Evolutionary conservation across 2,888 invertebrate species (phyloP), one percentile per base, ranked within the genome.

Genomic region (Aradus depressus): DNA sequence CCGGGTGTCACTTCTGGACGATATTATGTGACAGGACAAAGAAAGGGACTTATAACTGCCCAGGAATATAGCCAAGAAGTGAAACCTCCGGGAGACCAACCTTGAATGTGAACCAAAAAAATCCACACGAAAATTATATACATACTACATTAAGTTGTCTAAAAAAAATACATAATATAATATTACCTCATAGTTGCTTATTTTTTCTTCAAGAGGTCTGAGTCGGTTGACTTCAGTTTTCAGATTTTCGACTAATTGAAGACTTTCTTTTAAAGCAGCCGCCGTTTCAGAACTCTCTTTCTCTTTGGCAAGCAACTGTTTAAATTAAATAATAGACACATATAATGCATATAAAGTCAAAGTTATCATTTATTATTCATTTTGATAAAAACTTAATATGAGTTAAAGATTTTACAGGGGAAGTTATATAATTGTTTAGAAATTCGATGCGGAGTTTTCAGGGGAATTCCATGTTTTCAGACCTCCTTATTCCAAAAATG

Each of bases 111-210:
- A 14, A 16, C 4, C 14, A 34, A 16, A 34, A 34, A 34, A 14
- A 34, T 34, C 14, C 14, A 3, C 14, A 6, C 18, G 34, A 18
- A 34, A 34, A 34, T 3, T 16, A 34, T 16, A 10, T 10, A 31
- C 31, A 31, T 31, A 31, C 8, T 31, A 31, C 8, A 31, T 31
- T 16, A 34, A 34, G 18, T 34, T 3, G 34, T 34, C 14, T 18
- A 34, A 16, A 34, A 34, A 34, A 34, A 10, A 28, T 14, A 25
- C 45, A 43, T 35, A 4, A 4, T 38, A 2, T 12, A 54, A 61
- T 65, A n/a, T 65, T 66, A 81, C 81, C 73, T 80, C 77, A 53
- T 79, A 71, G 67, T 80, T 78, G 59, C 77, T 78, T 12, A 80
- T 68, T 61, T 78, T 74, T 54, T 81, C 77, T 64, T 82, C 80